Evolutionary conservation across 2,888 invertebrate genomes (phyloP).

Genomic region (Helleia helle): DNA sequence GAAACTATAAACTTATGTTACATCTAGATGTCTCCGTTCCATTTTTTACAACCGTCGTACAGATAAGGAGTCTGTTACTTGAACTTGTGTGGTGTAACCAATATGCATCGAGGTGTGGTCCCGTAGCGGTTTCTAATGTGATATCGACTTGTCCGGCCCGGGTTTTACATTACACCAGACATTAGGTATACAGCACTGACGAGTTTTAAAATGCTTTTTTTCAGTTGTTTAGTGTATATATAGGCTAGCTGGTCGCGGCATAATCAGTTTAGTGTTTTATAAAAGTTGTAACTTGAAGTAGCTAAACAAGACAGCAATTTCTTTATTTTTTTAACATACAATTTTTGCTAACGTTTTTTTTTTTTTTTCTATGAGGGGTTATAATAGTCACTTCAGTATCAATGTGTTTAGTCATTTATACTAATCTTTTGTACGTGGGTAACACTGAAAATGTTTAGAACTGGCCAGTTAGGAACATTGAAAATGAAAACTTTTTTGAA

Average conservation of each 20-base stretch:
- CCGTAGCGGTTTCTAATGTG: conserved; percentile 50
- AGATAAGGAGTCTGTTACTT: conserved; percentile 23
- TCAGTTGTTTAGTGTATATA: not conserved
- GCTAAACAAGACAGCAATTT: not conserved
- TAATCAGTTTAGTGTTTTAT: conserved; percentile 1
- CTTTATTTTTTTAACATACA: not conserved
- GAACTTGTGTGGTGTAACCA: conserved; percentile 38
- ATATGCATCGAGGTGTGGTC: conserved; percentile 42
- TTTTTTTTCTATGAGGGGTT: too few relatives aligned
- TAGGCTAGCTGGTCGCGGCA: not conserved
- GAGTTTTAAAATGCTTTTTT: conserved; percentile 1
- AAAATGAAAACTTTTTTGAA: too few relatives aligned
- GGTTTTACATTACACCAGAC: conserved; percentile 32
- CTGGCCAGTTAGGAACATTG: too few relatives aligned
- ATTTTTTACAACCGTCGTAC: conserved; percentile 21
- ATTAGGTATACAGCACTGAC: not conserved
- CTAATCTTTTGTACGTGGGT: too few relatives aligned
- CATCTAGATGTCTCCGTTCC: conserved; percentile 7
- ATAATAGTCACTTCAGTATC: too few relatives aligned
- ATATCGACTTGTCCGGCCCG: conserved; percentile 42
- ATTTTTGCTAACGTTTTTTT: too few relatives aligned
- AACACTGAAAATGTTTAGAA: too few relatives aligned
- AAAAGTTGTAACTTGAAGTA: not conserved
- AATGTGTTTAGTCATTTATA: too few relatives aligned
- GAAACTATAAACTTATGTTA: too few relatives aligned